A percentile compares a stretch with the other conserved stretches of the same genome.
Conservation (phyloP, 2,113 vertebrate genomes). For the Hepsetus odoe region DNA sequence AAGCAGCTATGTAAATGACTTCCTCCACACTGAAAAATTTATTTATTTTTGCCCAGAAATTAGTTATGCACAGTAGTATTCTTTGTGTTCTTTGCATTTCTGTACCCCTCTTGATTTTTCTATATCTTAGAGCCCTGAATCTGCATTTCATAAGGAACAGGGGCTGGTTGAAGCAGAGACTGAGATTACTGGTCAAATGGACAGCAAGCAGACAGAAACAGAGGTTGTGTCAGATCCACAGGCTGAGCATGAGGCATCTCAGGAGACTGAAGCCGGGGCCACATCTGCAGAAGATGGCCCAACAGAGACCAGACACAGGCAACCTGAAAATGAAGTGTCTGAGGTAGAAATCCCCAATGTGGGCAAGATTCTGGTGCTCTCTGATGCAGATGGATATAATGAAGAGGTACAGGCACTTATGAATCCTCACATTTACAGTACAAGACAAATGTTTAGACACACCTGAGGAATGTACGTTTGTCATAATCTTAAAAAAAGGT, state of each 20-base stretch:
- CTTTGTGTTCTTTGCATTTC: neutral
- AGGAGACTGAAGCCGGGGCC: conserved; percentile 65
- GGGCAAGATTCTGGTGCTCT: conserved; percentile 90
- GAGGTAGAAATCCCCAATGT: conserved; percentile 97
- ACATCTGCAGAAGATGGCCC: conserved; percentile 57
- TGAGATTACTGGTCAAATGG: conserved; percentile 19
- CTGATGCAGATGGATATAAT: conserved; percentile 93
- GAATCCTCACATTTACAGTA: neutral
- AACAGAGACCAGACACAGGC: conserved; percentile 61
- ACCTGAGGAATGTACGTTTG: neutral
- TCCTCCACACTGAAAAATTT: neutral
- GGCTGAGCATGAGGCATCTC: conserved; percentile 11
- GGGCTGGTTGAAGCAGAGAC: neutral
- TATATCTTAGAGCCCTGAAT: conserved; percentile 20
- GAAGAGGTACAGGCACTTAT: conserved; percentile 84
- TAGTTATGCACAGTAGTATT: neutral
- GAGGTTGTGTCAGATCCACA: conserved; percentile 25
- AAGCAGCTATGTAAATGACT: neutral
- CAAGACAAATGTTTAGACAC: neutral
- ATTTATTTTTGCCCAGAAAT: neutral
- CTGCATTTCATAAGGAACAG: neutral
- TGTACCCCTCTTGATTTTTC: neutral
- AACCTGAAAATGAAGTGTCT: conserved; percentile 81
- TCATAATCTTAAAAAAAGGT: too few species aligned
- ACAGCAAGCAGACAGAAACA: conserved; percentile 37